Percentiles rank a stretch among this genome's conserved stretches.
These are phyloP conservation scores for Albula glossodonta DNA, from an alignment of 2,113 vertebrate species.

Conservation along the genomic window DNA sequence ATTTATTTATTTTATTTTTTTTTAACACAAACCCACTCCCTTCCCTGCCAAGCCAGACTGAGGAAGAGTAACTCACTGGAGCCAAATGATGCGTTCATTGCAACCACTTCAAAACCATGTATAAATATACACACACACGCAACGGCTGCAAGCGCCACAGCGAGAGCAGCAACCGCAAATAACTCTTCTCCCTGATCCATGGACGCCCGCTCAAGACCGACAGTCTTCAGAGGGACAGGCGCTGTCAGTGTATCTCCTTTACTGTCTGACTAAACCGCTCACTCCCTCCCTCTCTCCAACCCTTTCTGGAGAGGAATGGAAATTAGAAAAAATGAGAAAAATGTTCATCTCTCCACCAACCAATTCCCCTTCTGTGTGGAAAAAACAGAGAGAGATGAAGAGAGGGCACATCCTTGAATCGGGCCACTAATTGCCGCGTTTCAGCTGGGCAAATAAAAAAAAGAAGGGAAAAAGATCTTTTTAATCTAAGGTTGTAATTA, in stretches of 20 bases:
- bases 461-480: constrained; percentile 59
- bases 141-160: constrained; percentile 39
- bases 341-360: constrained; percentile 21
- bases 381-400: constrained; percentile 22
- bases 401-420: constrained; percentile 57
- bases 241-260: not conserved
- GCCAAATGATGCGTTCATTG: constrained; percentile 68
- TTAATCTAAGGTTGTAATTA: constrained; percentile 77
- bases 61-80: constrained; percentile 58
- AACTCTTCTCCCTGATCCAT: constrained; percentile 42
- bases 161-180: constrained; percentile 45
- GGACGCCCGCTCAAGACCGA: not conserved
- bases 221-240: too few relatives aligned
- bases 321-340: constrained; percentile 37
- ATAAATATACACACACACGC: constrained; percentile 62
- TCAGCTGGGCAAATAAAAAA: constrained; percentile 59
- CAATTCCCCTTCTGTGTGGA: constrained; percentile 9
- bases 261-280: constrained; percentile 16
- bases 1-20: not conserved
- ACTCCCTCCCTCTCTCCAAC: not conserved
- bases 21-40: constrained; percentile 39
- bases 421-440: constrained; percentile 69
- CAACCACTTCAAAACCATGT: constrained; percentile 65
- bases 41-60: constrained; percentile 60
- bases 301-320: constrained; percentile 33